Percentiles rank a stretch among this genome's conserved stretches.
These are phyloP conservation scores for Chloebia gouldiae DNA, from an alignment of 2,113 vertebrate species.

Conservation along the genomic window DNA sequence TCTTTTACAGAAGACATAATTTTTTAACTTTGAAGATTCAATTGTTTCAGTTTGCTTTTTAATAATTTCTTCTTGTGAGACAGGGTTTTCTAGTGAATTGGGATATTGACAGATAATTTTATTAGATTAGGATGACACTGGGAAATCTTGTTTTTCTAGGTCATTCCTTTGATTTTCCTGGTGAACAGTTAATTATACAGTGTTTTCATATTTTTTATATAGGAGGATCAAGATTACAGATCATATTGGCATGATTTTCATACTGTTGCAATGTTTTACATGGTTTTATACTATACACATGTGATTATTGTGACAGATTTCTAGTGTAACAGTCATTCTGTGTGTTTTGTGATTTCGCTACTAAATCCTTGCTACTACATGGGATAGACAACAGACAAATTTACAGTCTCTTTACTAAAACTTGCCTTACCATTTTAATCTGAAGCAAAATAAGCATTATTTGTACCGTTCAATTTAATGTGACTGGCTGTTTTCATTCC, in stretches of 20 bases:
- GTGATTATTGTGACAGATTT: background rate
- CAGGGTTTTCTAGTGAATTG: background rate
- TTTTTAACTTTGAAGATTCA: background rate
- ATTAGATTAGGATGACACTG: background rate
- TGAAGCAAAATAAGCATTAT: background rate
- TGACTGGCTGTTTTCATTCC: background rate
- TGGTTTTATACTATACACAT: background rate
- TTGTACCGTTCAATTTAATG: background rate
- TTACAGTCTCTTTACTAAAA: background rate
- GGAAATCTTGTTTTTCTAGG: background rate
- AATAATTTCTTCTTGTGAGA: background rate
- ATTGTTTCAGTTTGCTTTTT: background rate
- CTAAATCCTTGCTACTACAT: background rate
- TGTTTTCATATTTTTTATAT: background rate
- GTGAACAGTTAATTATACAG: background rate
- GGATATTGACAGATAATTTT: background rate
- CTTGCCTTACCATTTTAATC: background rate
- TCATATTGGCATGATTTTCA: background rate
- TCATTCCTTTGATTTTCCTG: background rate
- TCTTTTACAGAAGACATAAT: background rate
- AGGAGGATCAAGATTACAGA: background rate
- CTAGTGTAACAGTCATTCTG: background rate
- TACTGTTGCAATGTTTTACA: background rate
- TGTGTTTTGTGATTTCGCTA: background rate
- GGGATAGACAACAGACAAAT: background rate